Evolutionary conservation across 1,140 invertebrate species (phyloP).

Genomic region (Probaryconus sp.): DNA sequence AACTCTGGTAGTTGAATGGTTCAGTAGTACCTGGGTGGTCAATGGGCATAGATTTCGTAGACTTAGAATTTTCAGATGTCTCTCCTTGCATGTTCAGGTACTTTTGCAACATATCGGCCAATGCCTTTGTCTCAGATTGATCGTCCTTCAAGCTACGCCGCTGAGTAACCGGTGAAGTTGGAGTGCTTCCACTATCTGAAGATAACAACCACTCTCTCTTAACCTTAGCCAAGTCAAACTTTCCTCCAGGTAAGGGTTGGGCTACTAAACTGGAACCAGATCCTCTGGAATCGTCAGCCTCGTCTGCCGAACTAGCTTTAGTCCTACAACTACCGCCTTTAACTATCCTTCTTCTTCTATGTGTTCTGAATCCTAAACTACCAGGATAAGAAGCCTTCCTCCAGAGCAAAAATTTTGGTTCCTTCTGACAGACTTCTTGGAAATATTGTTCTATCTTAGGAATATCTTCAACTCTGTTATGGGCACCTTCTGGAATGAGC

Average conservation of each 20-base stretch:
- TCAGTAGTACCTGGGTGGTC: slow-evolving; percentile 50
- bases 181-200: slow-evolving; percentile 65
- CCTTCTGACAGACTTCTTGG: slow-evolving; percentile 87
- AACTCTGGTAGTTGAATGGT: slow-evolving; percentile 81
- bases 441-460: slow-evolving; percentile 90
- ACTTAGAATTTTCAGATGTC: slow-evolving; percentile 38
- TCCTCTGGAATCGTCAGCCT: slow-evolving; percentile 78
- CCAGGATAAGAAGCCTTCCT: slow-evolving; percentile 88
- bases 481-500: slow-evolving; percentile 87
- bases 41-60: background rate
- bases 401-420: slow-evolving; percentile 88
- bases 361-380: slow-evolving; percentile 80
- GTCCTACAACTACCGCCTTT: slow-evolving; percentile 82
- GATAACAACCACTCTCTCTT: slow-evolving; percentile 80
- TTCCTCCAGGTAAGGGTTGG: slow-evolving; percentile 78
- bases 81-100: slow-evolving; percentile 81
- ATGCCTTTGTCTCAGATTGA: slow-evolving; percentile 78
- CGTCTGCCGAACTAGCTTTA: slow-evolving; percentile 82
- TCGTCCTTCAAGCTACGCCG: slow-evolving; percentile 66
- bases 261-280: slow-evolving; percentile 78
- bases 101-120: slow-evolving; percentile 83
- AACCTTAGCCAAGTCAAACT: slow-evolving; percentile 83
- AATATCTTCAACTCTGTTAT: slow-evolving; percentile 85
- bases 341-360: slow-evolving; percentile 78
- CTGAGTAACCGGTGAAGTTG: slow-evolving; percentile 61